phyloP scores from a whole-genome alignment of 2,797 vertebrate genomes.

The Gymnodraco acuticeps region DNA sequence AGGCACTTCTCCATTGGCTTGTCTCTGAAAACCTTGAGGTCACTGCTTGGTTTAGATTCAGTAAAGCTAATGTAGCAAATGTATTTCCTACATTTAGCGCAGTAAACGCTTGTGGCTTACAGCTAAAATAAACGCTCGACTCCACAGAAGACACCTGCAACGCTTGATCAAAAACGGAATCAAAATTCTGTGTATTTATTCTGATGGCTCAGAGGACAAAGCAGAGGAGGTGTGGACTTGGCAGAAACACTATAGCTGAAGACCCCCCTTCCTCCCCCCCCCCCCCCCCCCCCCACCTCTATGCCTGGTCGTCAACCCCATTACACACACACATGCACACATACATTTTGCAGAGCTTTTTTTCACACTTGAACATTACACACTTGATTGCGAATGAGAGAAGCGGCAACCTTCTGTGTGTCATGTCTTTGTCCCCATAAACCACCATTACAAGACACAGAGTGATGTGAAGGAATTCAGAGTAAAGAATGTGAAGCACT shows the following conservation, averaged over 20 bases:
- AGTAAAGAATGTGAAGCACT: neutral
- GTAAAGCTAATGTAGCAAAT: constrained; percentile 4
- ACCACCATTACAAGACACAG: neutral
- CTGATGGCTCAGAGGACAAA: neutral
- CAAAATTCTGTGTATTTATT: constrained; percentile 2
- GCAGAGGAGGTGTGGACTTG: constrained; percentile 6
- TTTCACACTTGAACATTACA: constrained; percentile 42
- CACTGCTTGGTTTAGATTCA: constrained; percentile 16
- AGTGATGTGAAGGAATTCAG: constrained; percentile 17
- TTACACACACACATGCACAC: constrained; percentile 55
- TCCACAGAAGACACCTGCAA: constrained; percentile 1
- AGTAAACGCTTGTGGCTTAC: constrained; percentile 3
- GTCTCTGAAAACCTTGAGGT: no score
- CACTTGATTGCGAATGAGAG: constrained; percentile 50
- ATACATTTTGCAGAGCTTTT: constrained; percentile 47
- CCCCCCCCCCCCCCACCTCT: neutral
- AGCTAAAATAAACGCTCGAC: constrained; percentile 1
- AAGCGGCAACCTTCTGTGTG: constrained; percentile 31
- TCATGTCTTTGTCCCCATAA: constrained; percentile 42
- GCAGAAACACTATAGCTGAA: constrained; percentile 7
- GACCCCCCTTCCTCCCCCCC: neutral
- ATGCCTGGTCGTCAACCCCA: constrained; percentile 28
- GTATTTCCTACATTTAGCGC: neutral
- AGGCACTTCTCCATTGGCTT: no score
- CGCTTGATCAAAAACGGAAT: constrained; percentile 15